phyloP scores from a whole-genome alignment of 1,140 invertebrate species.

The Cephus cinctus region DNA sequence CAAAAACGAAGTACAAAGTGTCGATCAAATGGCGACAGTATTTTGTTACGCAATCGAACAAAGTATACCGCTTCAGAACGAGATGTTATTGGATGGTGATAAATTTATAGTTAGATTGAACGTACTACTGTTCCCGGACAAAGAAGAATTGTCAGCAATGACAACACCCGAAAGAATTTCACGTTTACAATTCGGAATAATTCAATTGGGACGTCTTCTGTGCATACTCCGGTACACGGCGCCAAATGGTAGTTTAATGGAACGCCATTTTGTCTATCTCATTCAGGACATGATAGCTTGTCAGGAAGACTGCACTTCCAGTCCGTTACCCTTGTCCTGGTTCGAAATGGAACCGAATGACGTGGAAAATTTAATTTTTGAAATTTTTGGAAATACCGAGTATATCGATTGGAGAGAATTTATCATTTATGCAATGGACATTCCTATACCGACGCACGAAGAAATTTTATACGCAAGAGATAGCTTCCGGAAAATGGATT shows the following conservation, averaged over 20 bases:
- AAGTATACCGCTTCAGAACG: constrained; percentile 49
- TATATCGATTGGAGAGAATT: constrained; percentile 65
- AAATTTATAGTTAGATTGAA: constrained; percentile 51
- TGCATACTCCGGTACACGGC: constrained; percentile 56
- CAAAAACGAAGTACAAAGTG: constrained; percentile 56
- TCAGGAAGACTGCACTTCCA: constrained; percentile 49
- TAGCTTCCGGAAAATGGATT: constrained; percentile 51
- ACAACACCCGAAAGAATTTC: constrained; percentile 26
- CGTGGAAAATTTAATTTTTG: constrained; percentile 49
- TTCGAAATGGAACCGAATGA: constrained; percentile 50
- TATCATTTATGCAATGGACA: constrained; percentile 58
- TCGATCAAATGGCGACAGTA: constrained; percentile 56
- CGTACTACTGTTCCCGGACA: constrained; percentile 41
- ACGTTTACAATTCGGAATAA: constrained; percentile 49
- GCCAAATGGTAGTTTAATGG: constrained; percentile 55
- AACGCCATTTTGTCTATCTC: constrained; percentile 56
- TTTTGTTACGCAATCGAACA: constrained; percentile 60
- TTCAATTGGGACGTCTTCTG: constrained; percentile 54
- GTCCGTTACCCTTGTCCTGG: constrained; percentile 57
- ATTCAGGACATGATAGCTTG: constrained; percentile 59
- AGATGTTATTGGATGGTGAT: constrained; percentile 52
- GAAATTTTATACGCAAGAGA: constrained; percentile 54
- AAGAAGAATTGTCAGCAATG: constrained; percentile 19
- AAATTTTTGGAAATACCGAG: constrained; percentile 54
- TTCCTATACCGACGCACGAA: constrained; percentile 54